Evolutionary conservation across 1,140 invertebrate genomes (phyloP).

Genomic region (Saccostrea echinata): DNA sequence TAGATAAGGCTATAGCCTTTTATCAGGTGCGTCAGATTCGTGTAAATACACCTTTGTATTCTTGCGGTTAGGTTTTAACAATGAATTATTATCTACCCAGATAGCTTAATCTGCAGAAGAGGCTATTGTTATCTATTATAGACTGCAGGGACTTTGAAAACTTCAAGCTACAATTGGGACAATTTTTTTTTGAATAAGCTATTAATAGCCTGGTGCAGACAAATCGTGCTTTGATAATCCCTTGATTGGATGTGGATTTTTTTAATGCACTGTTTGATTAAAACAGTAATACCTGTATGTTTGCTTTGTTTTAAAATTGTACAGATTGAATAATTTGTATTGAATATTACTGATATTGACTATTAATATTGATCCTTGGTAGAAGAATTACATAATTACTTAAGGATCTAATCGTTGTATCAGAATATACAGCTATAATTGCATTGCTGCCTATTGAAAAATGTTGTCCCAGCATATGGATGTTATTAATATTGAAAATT

Average conservation of each 20-base stretch:
- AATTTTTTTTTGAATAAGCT: neutral
- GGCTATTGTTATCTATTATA: slow-evolving; percentile 21
- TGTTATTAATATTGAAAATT: neutral
- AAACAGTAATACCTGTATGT: no score
- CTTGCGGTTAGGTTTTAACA: neutral
- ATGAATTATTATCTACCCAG: slow-evolving; percentile 18
- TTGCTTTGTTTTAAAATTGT: neutral
- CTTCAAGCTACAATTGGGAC: neutral
- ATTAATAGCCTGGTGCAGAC: slow-evolving; percentile 12
- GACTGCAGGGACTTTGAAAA: slow-evolving; percentile 11
- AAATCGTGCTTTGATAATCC: neutral
- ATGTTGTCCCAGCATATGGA: neutral
- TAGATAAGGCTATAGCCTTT: neutral
- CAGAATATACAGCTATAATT: neutral
- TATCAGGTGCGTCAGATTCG: neutral
- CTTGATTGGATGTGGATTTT: neutral
- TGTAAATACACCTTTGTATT: slow-evolving; percentile 34
- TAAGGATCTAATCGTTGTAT: neutral
- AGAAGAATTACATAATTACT: neutral
- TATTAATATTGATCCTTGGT: neutral
- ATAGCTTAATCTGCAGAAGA: slow-evolving; percentile 26
- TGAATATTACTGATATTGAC: neutral
- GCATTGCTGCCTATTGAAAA: neutral
- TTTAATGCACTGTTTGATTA: neutral
- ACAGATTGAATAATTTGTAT: neutral